Conservation (phyloP, 2,888 invertebrate genomes). For the Eumerus sabulonum region DNA sequence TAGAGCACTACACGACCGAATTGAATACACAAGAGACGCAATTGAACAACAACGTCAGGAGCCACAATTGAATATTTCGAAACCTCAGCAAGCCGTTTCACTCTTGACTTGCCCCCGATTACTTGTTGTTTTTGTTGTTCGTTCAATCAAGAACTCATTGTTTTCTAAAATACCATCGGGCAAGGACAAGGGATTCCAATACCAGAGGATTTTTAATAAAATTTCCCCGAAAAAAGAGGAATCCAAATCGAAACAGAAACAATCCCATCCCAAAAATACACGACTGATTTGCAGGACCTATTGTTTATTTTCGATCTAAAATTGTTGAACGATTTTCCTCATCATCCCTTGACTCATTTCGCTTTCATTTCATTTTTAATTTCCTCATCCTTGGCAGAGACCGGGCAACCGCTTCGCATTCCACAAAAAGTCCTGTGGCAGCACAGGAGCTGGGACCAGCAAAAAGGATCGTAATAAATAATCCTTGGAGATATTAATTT, state of each 20-base stretch:
- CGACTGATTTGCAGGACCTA: conserved; percentile 28
- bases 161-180: conserved; percentile 17
- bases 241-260: not conserved
- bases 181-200: not conserved
- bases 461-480: conserved; percentile 13
- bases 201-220: conserved; percentile 29
- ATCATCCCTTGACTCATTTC: conserved; percentile 17
- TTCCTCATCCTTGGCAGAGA: conserved; percentile 12
- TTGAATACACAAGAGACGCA: not conserved
- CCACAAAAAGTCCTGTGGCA: too few relatives aligned
- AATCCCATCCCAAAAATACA: conserved; percentile 2
- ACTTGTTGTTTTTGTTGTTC: conserved; percentile 27
- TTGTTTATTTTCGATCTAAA: conserved; percentile 55
- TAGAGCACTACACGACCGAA: too few relatives aligned
- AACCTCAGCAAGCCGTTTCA: not conserved
- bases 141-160: conserved; percentile 53
- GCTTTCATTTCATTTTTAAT: conserved; percentile 29
- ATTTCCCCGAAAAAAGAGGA: conserved; percentile 17
- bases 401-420: too few relatives aligned
- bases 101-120: conserved; percentile 5
- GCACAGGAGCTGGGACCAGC: not conserved
- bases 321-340: conserved; percentile 52
- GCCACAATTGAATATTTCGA: not conserved
- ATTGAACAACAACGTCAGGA: not conserved
- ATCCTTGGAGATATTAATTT: conserved; percentile 35